Percentiles rank a stretch among this genome's conserved stretches.
phyloP scores from a whole-genome alignment of 2,113 vertebrate species.

The Crotophaga sulcirostris region DNA sequence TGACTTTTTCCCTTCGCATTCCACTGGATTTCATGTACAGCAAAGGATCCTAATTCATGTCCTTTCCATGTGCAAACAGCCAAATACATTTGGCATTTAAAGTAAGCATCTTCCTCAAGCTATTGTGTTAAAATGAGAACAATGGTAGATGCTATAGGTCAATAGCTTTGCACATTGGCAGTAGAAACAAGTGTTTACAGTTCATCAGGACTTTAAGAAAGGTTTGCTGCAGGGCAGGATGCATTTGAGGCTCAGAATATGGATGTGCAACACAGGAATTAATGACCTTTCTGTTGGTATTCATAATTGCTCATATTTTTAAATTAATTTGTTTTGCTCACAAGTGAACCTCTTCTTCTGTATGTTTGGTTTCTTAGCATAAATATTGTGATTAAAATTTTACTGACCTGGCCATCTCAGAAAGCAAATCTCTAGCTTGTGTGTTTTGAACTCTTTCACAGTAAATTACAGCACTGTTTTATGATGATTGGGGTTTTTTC shows the following conservation, averaged over 20 bases:
- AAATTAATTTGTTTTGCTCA: neutral
- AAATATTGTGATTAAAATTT: neutral
- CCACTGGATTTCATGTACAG: neutral
- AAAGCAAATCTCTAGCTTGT: neutral
- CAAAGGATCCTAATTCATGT: neutral
- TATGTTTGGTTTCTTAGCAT: neutral
- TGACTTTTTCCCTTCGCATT: neutral
- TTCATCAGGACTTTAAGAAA: neutral
- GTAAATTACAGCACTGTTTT: neutral
- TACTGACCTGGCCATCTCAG: neutral
- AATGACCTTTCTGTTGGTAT: neutral
- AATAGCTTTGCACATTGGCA: slow-evolving; percentile 11
- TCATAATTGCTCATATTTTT: neutral
- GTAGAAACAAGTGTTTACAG: neutral
- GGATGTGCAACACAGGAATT: neutral
- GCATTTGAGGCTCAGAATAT: neutral
- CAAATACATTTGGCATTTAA: slow-evolving; percentile 1
- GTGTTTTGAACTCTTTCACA: neutral
- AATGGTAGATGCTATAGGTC: neutral
- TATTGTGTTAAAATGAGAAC: slow-evolving; percentile 7
- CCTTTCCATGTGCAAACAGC: neutral
- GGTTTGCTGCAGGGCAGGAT: neutral
- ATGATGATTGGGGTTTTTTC: neutral
- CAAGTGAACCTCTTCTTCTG: neutral
- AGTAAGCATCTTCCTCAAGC: neutral